phyloP scores from a whole-genome alignment of 2,797 vertebrate genomes.

The Heliangelus exortis region DNA sequence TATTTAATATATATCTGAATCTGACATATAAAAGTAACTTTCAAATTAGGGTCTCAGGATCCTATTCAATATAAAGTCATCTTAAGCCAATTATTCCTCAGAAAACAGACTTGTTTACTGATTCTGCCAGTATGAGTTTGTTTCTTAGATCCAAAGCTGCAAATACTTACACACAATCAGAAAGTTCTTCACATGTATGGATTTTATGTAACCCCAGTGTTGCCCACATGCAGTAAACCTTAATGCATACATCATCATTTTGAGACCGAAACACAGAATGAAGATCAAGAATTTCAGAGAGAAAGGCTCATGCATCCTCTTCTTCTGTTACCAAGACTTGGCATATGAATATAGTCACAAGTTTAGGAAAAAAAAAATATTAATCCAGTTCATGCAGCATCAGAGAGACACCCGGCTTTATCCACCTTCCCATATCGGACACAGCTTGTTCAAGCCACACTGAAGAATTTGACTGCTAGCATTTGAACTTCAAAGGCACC shows the following conservation, averaged over 20 bases:
- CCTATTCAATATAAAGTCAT: neutral
- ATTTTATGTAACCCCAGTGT: neutral
- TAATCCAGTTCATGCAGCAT: neutral
- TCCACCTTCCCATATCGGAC: neutral
- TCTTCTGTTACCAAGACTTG: neutral
- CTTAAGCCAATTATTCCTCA: neutral
- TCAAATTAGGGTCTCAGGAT: neutral
- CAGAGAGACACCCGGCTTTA: neutral
- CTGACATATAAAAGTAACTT: neutral
- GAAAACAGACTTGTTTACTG: neutral
- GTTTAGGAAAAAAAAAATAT: neutral
- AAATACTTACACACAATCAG: neutral
- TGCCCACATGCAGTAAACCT: neutral
- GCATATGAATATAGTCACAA: neutral
- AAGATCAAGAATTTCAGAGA: neutral
- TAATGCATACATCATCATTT: neutral
- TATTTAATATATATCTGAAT: neutral
- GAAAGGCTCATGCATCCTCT: neutral
- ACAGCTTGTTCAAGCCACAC: neutral
- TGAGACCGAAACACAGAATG: neutral
- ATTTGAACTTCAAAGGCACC: constrained; percentile 29
- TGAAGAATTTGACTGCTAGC: neutral
- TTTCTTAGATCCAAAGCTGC: neutral
- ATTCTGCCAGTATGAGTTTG: neutral
- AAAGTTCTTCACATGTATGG: neutral